A percentile compares a stretch with the other conserved stretches of the same genome.
These are phyloP conservation scores for Crypturellus tataupa DNA, from an alignment of 2,797 vertebrate species.

Conservation along the genomic window DNA sequence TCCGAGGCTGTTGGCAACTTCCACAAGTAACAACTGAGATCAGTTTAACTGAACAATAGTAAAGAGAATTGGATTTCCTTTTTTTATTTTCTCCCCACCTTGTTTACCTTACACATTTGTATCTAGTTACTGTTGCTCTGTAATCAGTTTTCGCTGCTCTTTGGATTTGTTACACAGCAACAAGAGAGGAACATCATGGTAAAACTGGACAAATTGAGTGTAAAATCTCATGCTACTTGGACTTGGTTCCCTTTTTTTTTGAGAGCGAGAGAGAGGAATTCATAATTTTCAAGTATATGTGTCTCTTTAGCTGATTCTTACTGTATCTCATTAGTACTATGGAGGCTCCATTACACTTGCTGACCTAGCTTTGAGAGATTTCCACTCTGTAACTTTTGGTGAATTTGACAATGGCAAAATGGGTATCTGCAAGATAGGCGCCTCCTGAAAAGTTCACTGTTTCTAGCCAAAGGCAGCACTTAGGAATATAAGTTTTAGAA, in stretches of 20 bases:
- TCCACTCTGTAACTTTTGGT: not conserved
- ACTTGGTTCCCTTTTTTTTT: not conserved
- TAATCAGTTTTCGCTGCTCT: not conserved
- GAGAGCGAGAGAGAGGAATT: not conserved
- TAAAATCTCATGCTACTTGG: not conserved
- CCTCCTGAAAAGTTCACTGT: not conserved
- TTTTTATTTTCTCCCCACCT: not conserved
- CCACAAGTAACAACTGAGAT: not conserved
- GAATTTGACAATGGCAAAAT: not conserved
- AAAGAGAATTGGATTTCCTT: not conserved
- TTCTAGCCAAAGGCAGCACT: not conserved
- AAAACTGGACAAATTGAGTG: not conserved
- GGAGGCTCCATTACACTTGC: not conserved
- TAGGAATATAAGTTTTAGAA: not conserved
- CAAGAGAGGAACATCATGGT: not conserved
- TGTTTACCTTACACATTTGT: not conserved
- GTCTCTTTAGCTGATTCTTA: not conserved
- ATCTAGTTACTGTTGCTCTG: not conserved
- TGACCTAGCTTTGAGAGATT: rapidly evolving
- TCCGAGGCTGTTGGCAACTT: not conserved
- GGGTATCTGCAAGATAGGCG: not conserved
- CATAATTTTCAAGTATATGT: not conserved
- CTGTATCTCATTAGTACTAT: not conserved
- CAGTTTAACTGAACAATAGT: not conserved
- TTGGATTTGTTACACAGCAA: slow-evolving; percentile 3